Evolutionary conservation across 2,113 vertebrate species (phyloP).

Genomic region (Alligator sinensis): DNA sequence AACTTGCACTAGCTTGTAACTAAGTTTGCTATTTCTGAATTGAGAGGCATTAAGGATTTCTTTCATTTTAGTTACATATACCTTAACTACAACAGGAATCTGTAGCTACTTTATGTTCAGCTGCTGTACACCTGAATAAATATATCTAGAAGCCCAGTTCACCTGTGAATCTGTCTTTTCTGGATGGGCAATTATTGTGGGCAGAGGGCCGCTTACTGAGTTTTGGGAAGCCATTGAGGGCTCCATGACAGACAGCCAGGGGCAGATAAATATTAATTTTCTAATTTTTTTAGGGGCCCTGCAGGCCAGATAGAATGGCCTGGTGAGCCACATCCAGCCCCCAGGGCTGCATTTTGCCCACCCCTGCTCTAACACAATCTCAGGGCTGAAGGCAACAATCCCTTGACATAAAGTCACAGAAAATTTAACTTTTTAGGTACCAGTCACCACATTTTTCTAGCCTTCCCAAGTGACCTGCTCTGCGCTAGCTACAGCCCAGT

Average conservation of each 20-base stretch:
- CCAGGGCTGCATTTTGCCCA: no score
- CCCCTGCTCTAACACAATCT: background rate
- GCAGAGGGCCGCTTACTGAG: no score
- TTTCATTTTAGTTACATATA: background rate
- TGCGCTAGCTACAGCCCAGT: constrained; percentile 26
- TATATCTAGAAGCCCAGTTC: background rate
- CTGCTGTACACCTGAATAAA: background rate
- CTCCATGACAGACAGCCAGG: no score
- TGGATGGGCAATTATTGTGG: no score
- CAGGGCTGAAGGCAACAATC: background rate
- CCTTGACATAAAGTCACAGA: background rate
- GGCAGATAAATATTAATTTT: no score
- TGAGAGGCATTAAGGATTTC: background rate
- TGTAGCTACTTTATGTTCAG: background rate
- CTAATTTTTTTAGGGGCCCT: no score
- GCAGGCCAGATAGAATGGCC: no score
- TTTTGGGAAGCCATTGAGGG: no score
- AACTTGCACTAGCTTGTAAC: background rate
- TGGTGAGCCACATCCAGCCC: no score
- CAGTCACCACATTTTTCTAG: background rate
- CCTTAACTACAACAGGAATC: background rate
- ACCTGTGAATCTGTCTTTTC: background rate
- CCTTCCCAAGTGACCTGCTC: background rate
- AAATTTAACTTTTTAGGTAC: background rate
- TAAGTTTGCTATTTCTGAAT: background rate